Base-by-base conservation (phyloP, 1,140 invertebrate species). In the Leptinotarsa texana region DNA sequence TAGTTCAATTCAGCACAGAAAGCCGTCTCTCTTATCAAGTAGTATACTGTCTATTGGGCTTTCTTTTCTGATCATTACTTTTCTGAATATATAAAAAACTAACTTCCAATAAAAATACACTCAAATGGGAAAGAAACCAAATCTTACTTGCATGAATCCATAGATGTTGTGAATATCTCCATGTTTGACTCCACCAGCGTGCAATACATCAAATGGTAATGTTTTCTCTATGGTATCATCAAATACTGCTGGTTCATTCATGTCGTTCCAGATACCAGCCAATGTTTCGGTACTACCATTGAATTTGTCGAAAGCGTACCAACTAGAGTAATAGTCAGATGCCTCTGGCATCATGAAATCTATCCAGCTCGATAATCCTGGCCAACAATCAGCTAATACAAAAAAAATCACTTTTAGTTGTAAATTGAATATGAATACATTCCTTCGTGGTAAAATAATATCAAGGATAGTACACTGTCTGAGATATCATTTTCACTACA, bases 351-450 rank as follows among this genome's bases (percentile, higher is more conserved):
- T 90, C 42, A 91, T 84, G 79, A 92, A 92, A 81, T 93, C 93
- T 17, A 91, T 86, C 84, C 91, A 94, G 51, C 87, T 87, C 13
- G 92, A 92, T 1, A 95, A 88, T 22, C 96, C 97, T 27, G 96
- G 96, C 95, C 95, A 97, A 81, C 95, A 97, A 11, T 87, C 88
- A 86, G 93, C 95, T 87, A 98, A 11, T 2, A 42, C 6, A 11
- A n/a, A n/a, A n/a, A n/a, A n/a, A n/a, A n/a, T n/a, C n/a, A n/a
- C n/a, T n/a, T n/a, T n/a, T n/a, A n/a, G n/a, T n/a, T n/a, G n/a
- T n/a, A n/a, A n/a, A n/a, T n/a, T n/a, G n/a, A n/a, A n/a, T n/a
- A n/a, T n/a, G n/a, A n/a, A n/a, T n/a, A n/a, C n/a, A n/a, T n/a
- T n/a, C n/a, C n/a, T n/a, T n/a, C n/a, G n/a, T n/a, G n/a, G n/a